Evolutionary conservation across 2,888 invertebrate species (phyloP).

Genomic region (Phortica okadai): DNA sequence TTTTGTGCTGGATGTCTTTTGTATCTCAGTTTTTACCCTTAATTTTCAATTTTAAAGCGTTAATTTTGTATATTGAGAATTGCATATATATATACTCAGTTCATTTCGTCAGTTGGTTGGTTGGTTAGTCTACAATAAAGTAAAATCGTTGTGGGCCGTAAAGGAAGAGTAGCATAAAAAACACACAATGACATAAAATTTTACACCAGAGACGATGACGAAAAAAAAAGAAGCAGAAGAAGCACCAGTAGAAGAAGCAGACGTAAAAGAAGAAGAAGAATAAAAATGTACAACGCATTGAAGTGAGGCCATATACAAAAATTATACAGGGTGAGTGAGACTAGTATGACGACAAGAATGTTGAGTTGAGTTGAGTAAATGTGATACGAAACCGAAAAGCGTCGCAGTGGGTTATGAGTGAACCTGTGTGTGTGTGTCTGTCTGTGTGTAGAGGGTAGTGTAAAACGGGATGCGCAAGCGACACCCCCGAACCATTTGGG

Average conservation of each 20-base stretch:
- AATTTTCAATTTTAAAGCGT: slow-evolving; percentile 29
- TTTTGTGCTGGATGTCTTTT: not conserved
- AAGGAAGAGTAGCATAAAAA: not conserved
- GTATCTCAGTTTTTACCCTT: slow-evolving; percentile 20
- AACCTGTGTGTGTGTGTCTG: not conserved
- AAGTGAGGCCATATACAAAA: not conserved
- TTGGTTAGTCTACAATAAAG: too few species aligned
- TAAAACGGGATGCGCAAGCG: not conserved
- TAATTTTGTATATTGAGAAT: slow-evolving; percentile 21
- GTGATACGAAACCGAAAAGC: not conserved
- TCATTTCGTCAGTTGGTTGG: not conserved
- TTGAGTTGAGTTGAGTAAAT: not conserved
- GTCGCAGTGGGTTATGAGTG: slow-evolving; percentile 9
- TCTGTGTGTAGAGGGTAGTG: too few species aligned
- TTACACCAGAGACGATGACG: not conserved
- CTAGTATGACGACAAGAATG: not conserved
- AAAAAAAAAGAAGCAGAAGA: not conserved
- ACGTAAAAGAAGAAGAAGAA: not conserved
- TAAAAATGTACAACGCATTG: not conserved
- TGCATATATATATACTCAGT: slow-evolving; percentile 23
- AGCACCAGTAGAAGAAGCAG: not conserved
- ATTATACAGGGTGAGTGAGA: not conserved
- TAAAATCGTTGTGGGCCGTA: not conserved
- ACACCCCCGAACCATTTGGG: slow-evolving; percentile 3
- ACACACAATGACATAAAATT: slow-evolving; percentile 29